Base-by-base conservation (phyloP, 1,140 invertebrate genomes). In the Drosophila arizonae region DNA sequence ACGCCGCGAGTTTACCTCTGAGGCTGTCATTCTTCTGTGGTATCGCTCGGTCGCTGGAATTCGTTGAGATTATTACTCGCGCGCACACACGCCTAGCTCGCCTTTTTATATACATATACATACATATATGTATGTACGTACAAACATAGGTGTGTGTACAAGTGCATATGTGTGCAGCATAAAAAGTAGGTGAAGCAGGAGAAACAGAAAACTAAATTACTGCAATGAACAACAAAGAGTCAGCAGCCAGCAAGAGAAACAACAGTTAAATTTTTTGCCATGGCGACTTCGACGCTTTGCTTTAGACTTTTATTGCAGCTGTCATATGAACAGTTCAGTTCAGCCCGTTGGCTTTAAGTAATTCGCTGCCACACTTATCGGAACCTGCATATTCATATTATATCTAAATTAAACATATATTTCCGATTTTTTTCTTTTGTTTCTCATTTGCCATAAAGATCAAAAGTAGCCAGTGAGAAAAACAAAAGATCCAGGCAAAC, bases 221-320 rank as follows among this genome's bases (percentile, higher is more conserved):
- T 87, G 82, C 84, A 87, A 88, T 87, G 65, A 77, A 62, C 58
- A 66, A 65, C 65, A 60, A 68, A 64, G 57, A 48, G 39, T 50
- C 57, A 70, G 51, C 67, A 45, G 52, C 61, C 58, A 66, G 57
- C 48, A 60, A 39, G 30, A 63, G 72, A 71, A 82, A 82, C 71
- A 64, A 86, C 84, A 84, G 84, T 87, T 87, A 84, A 70, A 52
- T 77, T 58, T 66, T 46, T 77, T 71, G 64, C 58, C 41, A 72
- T 80, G 75, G 61, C 73, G 75, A 70, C 57, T 68, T 65, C 64
- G 60, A 70, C 50, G 52, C 66, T 55, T 13, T 28, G 46, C 28
- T 39, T 39, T 39, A 13, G 36, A 77, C 77, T 77, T 77, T 77
- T 60, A 87, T 79, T 72, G 76, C 81, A 78, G 55, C 50, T 30